Conservation (phyloP, 1,140 invertebrate genomes). For the Pemphigus obesinymphae region DNA sequence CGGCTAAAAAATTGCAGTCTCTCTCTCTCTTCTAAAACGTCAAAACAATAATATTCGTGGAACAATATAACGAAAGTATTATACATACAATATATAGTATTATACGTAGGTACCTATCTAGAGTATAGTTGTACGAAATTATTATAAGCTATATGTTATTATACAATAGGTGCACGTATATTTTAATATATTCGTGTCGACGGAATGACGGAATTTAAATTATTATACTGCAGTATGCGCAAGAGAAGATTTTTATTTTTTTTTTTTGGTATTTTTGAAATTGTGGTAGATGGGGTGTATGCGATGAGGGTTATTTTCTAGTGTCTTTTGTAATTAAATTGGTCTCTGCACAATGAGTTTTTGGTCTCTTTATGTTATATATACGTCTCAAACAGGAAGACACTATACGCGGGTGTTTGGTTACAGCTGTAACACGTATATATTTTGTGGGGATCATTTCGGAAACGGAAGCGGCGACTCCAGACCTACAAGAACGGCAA, state of each 20-base stretch:
- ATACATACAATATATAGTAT: no score
- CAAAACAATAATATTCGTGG: no score
- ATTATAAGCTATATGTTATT: not conserved
- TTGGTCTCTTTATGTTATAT: not conserved
- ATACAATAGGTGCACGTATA: not conserved
- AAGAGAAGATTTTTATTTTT: not conserved
- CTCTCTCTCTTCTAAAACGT: no score
- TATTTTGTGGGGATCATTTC: slow-evolving; percentile 18
- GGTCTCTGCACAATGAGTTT: slow-evolving; percentile 21
- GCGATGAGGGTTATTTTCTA: slow-evolving; percentile 15
- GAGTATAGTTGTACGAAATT: not conserved
- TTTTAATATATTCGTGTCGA: not conserved
- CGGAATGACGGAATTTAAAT: not conserved
- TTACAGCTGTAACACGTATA: slow-evolving; percentile 24
- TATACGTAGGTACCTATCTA: no score
- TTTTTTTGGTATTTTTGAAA: not conserved
- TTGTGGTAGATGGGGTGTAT: not conserved
- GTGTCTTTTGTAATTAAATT: slow-evolving; percentile 39
- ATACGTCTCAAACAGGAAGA: slow-evolving; percentile 3
- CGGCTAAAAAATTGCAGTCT: no score
- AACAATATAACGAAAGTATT: no score
- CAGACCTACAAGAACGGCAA: not conserved
- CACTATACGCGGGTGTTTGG: slow-evolving; percentile 10
- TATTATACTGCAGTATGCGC: not conserved
- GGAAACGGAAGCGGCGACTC: slow-evolving; percentile 37